These are phyloP conservation scores for Nasonia longicornis DNA, from an alignment of 1,140 invertebrate genomes.

Conservation along the genomic window DNA sequence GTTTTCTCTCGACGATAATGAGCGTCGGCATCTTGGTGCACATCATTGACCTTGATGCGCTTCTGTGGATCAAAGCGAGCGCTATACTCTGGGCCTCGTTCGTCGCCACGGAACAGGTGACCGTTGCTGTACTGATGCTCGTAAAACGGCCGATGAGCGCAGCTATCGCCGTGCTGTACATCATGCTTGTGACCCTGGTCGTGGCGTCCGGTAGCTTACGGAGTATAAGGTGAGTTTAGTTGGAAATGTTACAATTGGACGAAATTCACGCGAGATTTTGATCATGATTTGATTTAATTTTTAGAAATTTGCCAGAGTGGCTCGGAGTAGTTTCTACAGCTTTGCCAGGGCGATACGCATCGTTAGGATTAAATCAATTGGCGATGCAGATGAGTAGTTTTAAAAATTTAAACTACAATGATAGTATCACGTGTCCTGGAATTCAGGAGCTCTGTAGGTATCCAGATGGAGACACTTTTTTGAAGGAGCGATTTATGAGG, in stretches of 20 bases:
- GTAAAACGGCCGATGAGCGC: constrained; percentile 82
- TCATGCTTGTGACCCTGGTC: constrained; percentile 80
- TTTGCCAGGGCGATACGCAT: constrained; percentile 63
- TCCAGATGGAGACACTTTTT: constrained; percentile 78
- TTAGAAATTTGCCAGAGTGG: constrained; percentile 61
- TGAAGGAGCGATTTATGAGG: constrained; percentile 80
- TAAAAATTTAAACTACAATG: constrained; percentile 68
- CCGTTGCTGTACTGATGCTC: constrained; percentile 84
- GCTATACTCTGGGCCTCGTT: constrained; percentile 82
- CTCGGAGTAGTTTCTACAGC: constrained; percentile 59
- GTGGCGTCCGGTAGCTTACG: constrained; percentile 82
- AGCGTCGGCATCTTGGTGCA: constrained; percentile 63
- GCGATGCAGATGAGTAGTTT: constrained; percentile 57
- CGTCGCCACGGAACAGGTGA: constrained; percentile 86
- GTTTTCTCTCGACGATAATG: constrained; percentile 72
- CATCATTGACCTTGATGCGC: constrained; percentile 60
- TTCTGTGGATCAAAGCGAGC: constrained; percentile 61
- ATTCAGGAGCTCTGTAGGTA: constrained; percentile 76
- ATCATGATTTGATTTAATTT: background rate
- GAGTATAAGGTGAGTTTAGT: constrained; percentile 69
- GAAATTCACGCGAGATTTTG: background rate
- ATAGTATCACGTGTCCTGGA: constrained; percentile 69
- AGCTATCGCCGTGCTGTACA: constrained; percentile 80
- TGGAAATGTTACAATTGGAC: background rate
- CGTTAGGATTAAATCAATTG: constrained; percentile 62